Evolutionary conservation across 2,113 vertebrate species (phyloP).

Genomic region (Elanus axillaris): DNA sequence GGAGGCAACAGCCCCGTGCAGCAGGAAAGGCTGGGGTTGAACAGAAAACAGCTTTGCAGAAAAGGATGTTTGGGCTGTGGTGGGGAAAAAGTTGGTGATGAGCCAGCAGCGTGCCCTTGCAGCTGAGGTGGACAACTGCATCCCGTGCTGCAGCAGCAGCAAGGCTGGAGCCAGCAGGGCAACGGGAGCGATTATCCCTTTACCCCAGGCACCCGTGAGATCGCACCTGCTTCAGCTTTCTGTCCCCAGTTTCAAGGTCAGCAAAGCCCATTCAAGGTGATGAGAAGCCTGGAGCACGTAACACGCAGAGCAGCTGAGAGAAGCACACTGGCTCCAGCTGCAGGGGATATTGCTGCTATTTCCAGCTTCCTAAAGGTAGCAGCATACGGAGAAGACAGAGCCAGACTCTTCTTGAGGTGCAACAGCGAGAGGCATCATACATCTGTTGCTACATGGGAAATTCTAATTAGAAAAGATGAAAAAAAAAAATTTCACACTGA

Average conservation of each 20-base stretch:
- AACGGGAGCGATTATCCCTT: fast-evolving
- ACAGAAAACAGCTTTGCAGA: background rate
- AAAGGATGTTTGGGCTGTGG: background rate
- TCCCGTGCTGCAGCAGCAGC: background rate
- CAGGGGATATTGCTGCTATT: background rate
- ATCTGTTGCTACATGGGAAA: background rate
- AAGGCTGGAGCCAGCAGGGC: background rate
- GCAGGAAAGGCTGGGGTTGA: background rate
- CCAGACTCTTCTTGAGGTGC: background rate
- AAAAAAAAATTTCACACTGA: background rate
- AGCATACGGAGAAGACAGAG: background rate
- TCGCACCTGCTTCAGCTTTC: background rate
- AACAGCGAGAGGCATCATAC: background rate
- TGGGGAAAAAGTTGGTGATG: background rate
- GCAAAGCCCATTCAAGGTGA: fast-evolving
- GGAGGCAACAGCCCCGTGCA: fast-evolving
- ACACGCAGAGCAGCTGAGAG: background rate
- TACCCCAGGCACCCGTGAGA: background rate
- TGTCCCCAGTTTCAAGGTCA: background rate
- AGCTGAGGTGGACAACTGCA: background rate
- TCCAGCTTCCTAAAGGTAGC: background rate
- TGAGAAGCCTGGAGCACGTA: background rate
- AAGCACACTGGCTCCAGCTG: background rate
- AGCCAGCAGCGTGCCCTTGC: background rate
- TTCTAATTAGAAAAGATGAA: background rate